Evolutionary conservation across 2,888 invertebrate species (phyloP).

Genomic region (Phymatocera aterrima): DNA sequence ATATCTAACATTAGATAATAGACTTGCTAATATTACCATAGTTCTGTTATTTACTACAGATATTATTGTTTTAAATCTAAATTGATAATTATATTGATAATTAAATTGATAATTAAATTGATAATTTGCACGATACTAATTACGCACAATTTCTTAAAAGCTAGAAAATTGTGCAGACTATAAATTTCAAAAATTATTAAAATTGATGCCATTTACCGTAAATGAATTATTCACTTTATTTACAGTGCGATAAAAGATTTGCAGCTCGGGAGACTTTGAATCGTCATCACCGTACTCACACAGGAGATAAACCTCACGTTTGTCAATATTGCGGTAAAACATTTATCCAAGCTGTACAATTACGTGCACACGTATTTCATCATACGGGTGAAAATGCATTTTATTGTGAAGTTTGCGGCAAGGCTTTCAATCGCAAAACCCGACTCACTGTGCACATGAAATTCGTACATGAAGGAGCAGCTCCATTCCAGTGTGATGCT

Average conservation of each 20-base stretch:
- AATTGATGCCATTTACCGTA: background rate
- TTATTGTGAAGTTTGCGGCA: slow-evolving; percentile 79
- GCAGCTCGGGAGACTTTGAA: slow-evolving; percentile 90
- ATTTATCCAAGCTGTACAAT: slow-evolving; percentile 90
- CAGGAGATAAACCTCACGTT: slow-evolving; percentile 76
- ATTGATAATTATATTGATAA: too few relatives aligned
- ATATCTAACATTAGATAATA: too few relatives aligned
- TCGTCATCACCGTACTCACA: slow-evolving; percentile 84
- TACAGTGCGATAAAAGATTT: slow-evolving; percentile 86
- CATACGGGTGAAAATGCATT: slow-evolving; percentile 84
- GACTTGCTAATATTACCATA: too few relatives aligned
- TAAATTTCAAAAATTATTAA: background rate
- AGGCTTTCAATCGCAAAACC: slow-evolving; percentile 76
- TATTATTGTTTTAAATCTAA: too few relatives aligned
- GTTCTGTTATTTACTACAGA: too few relatives aligned
- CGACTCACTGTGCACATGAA: slow-evolving; percentile 78
- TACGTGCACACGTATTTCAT: slow-evolving; percentile 87
- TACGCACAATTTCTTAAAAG: background rate
- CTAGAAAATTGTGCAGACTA: background rate
- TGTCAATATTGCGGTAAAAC: slow-evolving; percentile 85
- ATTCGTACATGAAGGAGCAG: slow-evolving; percentile 80
- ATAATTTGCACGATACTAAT: background rate
- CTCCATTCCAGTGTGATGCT: slow-evolving; percentile 77
- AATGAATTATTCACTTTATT: slow-evolving; percentile 46
- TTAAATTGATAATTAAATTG: too few relatives aligned